A percentile compares a stretch with the other conserved stretches of the same genome.
Conservation (phyloP, 2,797 vertebrate genomes). For the Ispidina picta region DNA sequence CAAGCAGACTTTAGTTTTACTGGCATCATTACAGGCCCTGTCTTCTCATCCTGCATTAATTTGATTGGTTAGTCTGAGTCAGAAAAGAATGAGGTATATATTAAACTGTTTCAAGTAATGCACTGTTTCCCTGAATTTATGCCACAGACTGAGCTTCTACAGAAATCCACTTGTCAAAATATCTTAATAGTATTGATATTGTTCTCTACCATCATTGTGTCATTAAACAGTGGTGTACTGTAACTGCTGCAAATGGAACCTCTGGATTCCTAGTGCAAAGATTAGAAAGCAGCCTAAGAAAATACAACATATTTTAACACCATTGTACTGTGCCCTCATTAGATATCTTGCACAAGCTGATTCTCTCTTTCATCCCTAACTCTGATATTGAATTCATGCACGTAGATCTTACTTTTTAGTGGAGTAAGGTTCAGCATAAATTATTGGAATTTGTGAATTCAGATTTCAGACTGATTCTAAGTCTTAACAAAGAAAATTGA, state of each 20-base stretch:
- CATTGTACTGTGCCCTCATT: background rate
- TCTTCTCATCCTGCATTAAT: background rate
- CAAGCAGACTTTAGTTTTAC: background rate
- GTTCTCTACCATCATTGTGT: background rate
- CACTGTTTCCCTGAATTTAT: background rate
- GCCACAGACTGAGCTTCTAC: background rate
- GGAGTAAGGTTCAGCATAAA: background rate
- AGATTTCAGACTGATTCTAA: background rate
- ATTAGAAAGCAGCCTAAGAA: background rate
- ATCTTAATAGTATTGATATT: background rate
- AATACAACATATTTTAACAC: background rate
- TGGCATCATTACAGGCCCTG: background rate
- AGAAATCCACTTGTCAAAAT: background rate
- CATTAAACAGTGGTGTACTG: background rate
- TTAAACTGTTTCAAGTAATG: background rate
- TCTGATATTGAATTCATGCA: background rate
- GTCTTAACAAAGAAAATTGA: background rate
- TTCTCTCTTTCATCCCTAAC: background rate
- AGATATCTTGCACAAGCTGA: background rate
- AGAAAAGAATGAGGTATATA: background rate
- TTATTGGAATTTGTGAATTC: background rate
- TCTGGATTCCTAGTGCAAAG: background rate
- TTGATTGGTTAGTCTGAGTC: background rate
- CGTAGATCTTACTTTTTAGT: background rate
- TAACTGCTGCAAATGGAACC: background rate